Conservation (phyloP, 2,113 vertebrate genomes). For the Oryctolagus cuniculus region DNA sequence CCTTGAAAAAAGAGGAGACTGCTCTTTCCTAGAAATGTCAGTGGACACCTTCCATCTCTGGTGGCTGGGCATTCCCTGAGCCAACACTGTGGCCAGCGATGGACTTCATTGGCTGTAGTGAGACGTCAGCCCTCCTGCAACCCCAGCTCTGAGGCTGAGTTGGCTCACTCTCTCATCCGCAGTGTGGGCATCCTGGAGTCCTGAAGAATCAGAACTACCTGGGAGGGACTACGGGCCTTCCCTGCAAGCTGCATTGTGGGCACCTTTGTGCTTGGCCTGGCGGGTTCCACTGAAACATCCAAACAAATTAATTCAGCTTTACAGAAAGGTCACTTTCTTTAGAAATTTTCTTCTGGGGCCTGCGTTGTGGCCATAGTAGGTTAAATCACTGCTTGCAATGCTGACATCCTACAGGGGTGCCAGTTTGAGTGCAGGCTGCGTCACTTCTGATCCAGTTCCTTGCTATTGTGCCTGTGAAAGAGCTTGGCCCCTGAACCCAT, state of each 20-base stretch:
- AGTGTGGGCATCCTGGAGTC: not conserved
- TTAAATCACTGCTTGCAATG: no score
- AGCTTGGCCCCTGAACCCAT: no score
- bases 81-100: not conserved
- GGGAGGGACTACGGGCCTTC: not conserved
- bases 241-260: no score
- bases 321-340: not conserved
- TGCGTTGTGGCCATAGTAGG: no score
- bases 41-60: not conserved
- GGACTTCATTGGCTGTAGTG: not conserved
- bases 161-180: not conserved
- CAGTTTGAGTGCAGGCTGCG: no score
- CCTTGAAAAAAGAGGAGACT: not conserved
- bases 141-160: accelerated
- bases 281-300: not conserved
- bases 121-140: accelerated
- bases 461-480: no score
- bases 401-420: no score
- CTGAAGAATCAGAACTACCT: not conserved
- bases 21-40: not conserved
- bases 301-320: not conserved
- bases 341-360: no score
- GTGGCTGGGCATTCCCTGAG: not conserved
- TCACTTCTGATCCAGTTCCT: no score
- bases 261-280: not conserved